These are phyloP conservation scores for Troides oblongomaculatus DNA, from an alignment of 2,888 invertebrate genomes.

Conservation along the genomic window DNA sequence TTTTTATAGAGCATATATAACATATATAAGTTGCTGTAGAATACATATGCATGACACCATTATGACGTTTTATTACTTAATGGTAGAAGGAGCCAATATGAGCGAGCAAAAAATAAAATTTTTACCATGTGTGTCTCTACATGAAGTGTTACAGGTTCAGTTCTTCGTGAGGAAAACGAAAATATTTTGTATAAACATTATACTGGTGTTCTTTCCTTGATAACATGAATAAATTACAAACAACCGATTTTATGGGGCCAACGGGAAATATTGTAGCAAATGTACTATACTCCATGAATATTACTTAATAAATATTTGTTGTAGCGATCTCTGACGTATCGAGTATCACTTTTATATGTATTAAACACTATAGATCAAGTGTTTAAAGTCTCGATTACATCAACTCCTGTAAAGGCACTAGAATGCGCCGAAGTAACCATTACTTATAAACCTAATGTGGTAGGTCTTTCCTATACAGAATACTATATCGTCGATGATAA, in stretches of 20 bases:
- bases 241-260: no score
- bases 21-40: no score
- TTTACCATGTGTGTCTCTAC: no score
- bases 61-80: no score
- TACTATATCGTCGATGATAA: slow-evolving; percentile 67
- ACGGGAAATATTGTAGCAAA: neutral
- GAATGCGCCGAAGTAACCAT: slow-evolving; percentile 52
- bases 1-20: neutral
- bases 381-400: slow-evolving; percentile 56
- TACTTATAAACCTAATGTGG: slow-evolving; percentile 56
- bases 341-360: slow-evolving; percentile 59
- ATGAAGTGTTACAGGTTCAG: no score
- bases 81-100: no score
- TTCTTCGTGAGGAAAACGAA: no score
- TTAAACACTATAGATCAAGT: slow-evolving; percentile 65
- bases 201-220: no score
- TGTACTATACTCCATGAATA: neutral
- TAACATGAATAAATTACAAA: no score
- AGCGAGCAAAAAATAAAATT: no score
- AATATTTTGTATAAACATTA: no score
- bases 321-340: slow-evolving; percentile 55
- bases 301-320: slow-evolving; percentile 34
- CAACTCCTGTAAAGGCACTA: slow-evolving; percentile 50
- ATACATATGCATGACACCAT: neutral
- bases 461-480: slow-evolving; percentile 66